Evolutionary conservation across 2,888 invertebrate genomes (phyloP), one percentile per base, ranked within the genome.

Genomic region (Cosmopolites sordidus): DNA sequence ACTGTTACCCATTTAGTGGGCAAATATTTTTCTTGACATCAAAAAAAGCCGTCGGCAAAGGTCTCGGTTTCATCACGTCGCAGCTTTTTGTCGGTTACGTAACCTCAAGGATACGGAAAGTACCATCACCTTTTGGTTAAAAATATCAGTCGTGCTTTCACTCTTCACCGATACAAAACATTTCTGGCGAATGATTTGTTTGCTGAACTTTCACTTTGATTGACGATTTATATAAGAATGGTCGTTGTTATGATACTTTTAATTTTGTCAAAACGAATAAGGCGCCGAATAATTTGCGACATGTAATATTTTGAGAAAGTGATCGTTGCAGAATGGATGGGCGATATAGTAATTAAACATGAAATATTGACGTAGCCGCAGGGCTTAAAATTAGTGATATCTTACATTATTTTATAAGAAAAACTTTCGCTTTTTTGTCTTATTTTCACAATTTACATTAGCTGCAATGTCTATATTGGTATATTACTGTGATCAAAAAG

Each of bases 61-160:
- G 43, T 30, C 43, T 52, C 29, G 53, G 44, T 47, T 53, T 48
- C 43, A n/a, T 53, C 48, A 43, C 39, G 43, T 48, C 48, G 37
- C 17, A 18, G 22, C 41, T 51, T 42, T 46, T 42, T 6, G 44
- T 22, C 16, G 41, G 29, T 54, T 54, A 54, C 42, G 30, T 54
- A 54, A 54, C 37, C 18, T 43, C 49, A 54, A 49, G 54, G 54
- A 54, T 49, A 49, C 45, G 49, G 49, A 49, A 49, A 43, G 49
- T 54, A 54, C 54, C 53, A 54, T 49, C 54, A 48, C 48, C 43
- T 49, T 49, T 39, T 17, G 43, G 22, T 22, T 53, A 40, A 48
- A 52, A 53, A 53, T 44, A 53, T 43, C 38, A 44, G 22, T 30
- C 48, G 41, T 48, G 48, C 54, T 54, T 54, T 54, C 54, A 54